Conservation (phyloP, 2,888 invertebrate species). For the Enchytraeus crypticus region DNA sequence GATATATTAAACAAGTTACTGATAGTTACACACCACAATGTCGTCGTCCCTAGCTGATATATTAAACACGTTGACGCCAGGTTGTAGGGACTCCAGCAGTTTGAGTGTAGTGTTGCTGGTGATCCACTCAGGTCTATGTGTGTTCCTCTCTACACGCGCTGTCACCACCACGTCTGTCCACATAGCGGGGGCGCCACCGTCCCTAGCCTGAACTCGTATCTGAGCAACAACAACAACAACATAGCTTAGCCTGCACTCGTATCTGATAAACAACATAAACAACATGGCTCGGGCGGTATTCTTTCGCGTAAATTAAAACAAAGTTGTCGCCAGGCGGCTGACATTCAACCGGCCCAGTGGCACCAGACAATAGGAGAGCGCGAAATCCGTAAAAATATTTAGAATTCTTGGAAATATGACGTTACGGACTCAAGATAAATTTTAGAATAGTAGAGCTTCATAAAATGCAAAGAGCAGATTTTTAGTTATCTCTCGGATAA, state of each 20-base stretch:
- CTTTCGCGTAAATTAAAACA: too few species aligned
- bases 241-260: background rate
- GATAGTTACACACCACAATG: slow-evolving; percentile 1
- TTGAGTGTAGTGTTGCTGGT: slow-evolving; percentile 13
- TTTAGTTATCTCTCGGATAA: background rate
- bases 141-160: slow-evolving; percentile 35
- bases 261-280: background rate
- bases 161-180: slow-evolving; percentile 23
- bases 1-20: slow-evolving; percentile 30
- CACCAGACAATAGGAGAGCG: background rate
- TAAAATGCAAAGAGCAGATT: too few species aligned
- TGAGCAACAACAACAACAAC: slow-evolving; percentile 14
- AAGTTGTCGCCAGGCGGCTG: too few species aligned
- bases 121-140: slow-evolving; percentile 29
- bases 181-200: slow-evolving; percentile 33
- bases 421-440: too few species aligned
- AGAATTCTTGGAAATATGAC: too few species aligned
- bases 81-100: slow-evolving; percentile 22
- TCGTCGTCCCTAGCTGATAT: slow-evolving; percentile 23
- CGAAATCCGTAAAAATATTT: too few species aligned
- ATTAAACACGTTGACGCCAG: too few species aligned
- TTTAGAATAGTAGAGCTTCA: too few species aligned
- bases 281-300: background rate
- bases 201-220: slow-evolving; percentile 40
- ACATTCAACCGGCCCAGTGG: too few species aligned